Evolutionary conservation across 2,797 vertebrate species (phyloP), one percentile per base, ranked within the genome.

Genomic region (Eulemur mongoz): DNA sequence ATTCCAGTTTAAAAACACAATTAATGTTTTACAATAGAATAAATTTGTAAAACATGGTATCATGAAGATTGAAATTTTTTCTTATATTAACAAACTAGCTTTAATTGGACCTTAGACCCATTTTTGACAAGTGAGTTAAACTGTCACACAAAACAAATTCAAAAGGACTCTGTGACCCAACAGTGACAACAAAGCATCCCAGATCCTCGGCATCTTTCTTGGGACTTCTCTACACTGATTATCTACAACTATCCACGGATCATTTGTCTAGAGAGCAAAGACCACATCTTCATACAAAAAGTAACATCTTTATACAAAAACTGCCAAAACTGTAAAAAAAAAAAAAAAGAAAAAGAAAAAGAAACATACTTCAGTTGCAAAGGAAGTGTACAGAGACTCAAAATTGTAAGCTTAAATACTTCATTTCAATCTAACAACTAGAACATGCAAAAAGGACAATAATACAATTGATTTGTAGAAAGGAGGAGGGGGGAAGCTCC

Each of bases 401-500:
- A 93, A 93, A 83, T n/a, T 59, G 4, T 67, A 94, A 81, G 11
- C 70, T 3, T 89, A 38, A 95, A 75, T 45, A 89, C 25, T 91
- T 79, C 32, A 72, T 59, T 88, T 91, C 32, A 61, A 2, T 63
- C 27, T 80, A 80, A 75, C 43, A 90, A 78, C 27, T 40, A 91
- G 40, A 75, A 45, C 7, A 83, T 70, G 35, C n/a, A 83, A 89
- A 79, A 8, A 88, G 0, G 25, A 52, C 25, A 78, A 87, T n/a
- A 81, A 90, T 57, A 20, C 27, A 86, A 94, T 1, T 45, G 59
- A 76, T 43, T 5, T 75, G 27, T 35, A 80, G 43, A 82, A 85
- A 73, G 50, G 2, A 52, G 32, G 1, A 32, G 22, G 30, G 3
- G 3, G 4, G 25, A 70, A 70, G 7, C 2, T 17, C 2, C 52